Conservation (phyloP, 1,140 invertebrate species). For the Batillaria attramentaria region DNA sequence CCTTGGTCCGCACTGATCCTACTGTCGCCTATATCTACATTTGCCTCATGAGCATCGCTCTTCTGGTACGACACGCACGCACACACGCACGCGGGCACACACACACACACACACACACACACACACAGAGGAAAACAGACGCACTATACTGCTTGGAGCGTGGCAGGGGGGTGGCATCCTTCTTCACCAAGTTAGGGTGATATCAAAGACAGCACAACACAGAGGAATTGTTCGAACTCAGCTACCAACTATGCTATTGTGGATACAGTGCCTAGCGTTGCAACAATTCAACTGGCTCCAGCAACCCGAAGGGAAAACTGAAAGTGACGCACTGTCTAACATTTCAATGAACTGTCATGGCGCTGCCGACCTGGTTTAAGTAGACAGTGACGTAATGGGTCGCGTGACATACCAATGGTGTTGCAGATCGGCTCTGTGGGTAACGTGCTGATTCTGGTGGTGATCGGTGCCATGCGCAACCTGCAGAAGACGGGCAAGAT, state of each 20-base stretch:
- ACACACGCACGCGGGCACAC: neutral
- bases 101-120: neutral
- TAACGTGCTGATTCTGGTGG: constrained; percentile 56
- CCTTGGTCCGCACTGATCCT: constrained; percentile 49
- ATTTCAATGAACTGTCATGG: neutral
- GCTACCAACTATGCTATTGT: neutral
- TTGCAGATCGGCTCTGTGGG: constrained; percentile 48
- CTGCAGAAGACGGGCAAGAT: constrained; percentile 57
- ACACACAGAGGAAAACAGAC: neutral
- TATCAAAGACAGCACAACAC: neutral
- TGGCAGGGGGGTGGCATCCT: neutral
- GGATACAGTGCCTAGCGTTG: neutral
- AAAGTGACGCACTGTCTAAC: neutral
- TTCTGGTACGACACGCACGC: constrained; percentile 22
- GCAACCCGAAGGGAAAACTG: neutral
- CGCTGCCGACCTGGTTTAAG: neutral
- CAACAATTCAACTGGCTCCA: neutral
- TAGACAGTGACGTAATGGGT: neutral
- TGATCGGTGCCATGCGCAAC: constrained; percentile 37
- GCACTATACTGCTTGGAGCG: too few relatives aligned
- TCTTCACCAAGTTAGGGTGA: neutral
- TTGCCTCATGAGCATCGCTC: constrained; percentile 40
- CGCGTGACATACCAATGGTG: neutral
- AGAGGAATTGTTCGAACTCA: neutral
- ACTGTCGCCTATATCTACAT: constrained; percentile 55